Base-by-base conservation (phyloP, 35 echinoderm and acorn worm genomes). In the Heliocidaris erythrogramma region DNA sequence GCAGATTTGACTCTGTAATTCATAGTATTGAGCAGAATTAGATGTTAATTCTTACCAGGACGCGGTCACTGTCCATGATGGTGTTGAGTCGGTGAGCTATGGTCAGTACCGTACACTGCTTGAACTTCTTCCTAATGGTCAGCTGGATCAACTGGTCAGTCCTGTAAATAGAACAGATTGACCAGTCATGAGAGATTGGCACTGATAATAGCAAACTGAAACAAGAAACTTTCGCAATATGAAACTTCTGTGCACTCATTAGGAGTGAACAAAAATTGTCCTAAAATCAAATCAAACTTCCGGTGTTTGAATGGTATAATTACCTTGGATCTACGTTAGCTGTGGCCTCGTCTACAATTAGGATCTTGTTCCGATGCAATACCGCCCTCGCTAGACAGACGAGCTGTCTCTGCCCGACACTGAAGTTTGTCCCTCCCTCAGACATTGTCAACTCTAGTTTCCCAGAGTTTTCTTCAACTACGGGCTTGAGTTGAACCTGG, bases 361-460 rank as follows among this genome's bases (percentile, higher is more conserved):
- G 88, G 84, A 96, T 95, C 94, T 93, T 96, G 94, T 94, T 96
- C 87, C 94, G 78, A 30, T 94, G 93, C 13, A 96, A 93, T 84
- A 96, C 93, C 9, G 95, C 95, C 92, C 95, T 86, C 30, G 94
- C 96, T 30, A 96, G 94, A 47, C 96, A 96, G 47, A 96, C 86
- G 13, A 96, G 94, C 88, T 96, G 96, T 49, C 96, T 95, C 59
- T 96, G 96, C 11, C 96, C 96, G 14, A 96, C 96, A 48, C 96
- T 96, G 92, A 97, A 97, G 86, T 97, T 97, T 3, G 93, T 95
- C 18, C 97, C 97, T 42, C 97, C 97, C 69, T 98, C 97, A 30
- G 95, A 49, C 30, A 98, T 61, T 48, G 24, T 69, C 85, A 95
- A 85, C 90, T 98, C 96, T 30, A 98, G 90, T 50, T 97, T 97